Evolutionary conservation across 2,113 vertebrate species (phyloP).

Genomic region (Hemiprocne comata): DNA sequence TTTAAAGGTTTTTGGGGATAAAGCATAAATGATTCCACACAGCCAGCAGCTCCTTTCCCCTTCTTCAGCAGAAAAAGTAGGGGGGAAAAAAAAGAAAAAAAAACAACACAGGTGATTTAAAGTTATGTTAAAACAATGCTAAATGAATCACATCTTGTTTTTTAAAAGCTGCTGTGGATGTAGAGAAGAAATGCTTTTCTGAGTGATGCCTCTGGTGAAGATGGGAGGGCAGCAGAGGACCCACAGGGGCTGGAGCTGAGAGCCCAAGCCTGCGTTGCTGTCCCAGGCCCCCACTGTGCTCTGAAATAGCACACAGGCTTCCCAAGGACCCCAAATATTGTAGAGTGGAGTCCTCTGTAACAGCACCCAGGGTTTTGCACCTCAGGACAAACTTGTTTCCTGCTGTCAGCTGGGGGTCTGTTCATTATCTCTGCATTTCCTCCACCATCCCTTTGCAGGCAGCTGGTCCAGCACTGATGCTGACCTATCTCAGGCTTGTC

Average conservation of each 20-base stretch:
- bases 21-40: not conserved
- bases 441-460: not conserved
- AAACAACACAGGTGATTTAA: not conserved
- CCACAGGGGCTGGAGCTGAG: not conserved
- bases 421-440: not conserved
- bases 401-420: not conserved
- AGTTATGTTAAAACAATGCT: not conserved
- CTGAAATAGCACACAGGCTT: not conserved
- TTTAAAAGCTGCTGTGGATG: not conserved
- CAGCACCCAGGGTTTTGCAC: not conserved
- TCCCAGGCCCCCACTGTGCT: not conserved
- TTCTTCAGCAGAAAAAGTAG: not conserved
- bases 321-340: not conserved
- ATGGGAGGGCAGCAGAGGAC: not conserved
- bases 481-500: not conserved
- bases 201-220: not conserved
- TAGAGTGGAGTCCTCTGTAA: fast-evolving
- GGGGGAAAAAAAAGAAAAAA: fast-evolving
- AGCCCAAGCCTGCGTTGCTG: not conserved
- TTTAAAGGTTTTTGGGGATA: slow-evolving; percentile 15
- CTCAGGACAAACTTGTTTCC: not conserved
- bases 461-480: not conserved
- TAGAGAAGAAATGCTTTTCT: not conserved
- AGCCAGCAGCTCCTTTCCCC: not conserved
- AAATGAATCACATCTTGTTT: not conserved